Evolutionary conservation across 2,113 vertebrate species (phyloP).

Genomic region (Felis chaus): DNA sequence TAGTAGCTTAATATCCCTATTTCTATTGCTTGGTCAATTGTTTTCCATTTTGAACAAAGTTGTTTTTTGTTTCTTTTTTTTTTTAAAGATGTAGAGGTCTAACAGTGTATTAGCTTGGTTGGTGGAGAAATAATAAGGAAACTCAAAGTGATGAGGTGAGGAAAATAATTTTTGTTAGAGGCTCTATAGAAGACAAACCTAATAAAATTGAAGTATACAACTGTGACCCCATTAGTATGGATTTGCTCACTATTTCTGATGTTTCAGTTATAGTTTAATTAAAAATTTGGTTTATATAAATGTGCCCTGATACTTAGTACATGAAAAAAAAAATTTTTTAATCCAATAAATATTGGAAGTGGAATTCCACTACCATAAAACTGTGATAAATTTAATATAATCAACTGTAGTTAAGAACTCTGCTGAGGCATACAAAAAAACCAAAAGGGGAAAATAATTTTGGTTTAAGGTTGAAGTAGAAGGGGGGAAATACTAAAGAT

Average conservation of each 20-base stretch:
- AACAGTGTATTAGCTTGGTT: neutral
- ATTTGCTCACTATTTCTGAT: constrained; percentile 24
- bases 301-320: neutral
- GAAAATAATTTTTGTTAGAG: neutral
- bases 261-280: constrained; percentile 18
- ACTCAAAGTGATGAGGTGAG: neutral
- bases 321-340: neutral
- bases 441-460: neutral
- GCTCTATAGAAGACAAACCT: neutral
- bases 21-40: neutral
- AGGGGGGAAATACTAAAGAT: neutral
- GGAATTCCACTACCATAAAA: neutral
- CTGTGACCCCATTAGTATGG: neutral
- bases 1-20: neutral
- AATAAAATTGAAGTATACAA: neutral
- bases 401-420: neutral
- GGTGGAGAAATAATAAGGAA: neutral
- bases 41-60: neutral
- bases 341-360: neutral
- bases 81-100: neutral
- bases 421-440: neutral
- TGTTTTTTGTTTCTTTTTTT: neutral
- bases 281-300: constrained; percentile 8
- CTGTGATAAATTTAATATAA: neutral
- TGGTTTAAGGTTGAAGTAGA: neutral